Base-by-base conservation (phyloP, 2,888 invertebrate genomes). In the Pteria penguin region DNA sequence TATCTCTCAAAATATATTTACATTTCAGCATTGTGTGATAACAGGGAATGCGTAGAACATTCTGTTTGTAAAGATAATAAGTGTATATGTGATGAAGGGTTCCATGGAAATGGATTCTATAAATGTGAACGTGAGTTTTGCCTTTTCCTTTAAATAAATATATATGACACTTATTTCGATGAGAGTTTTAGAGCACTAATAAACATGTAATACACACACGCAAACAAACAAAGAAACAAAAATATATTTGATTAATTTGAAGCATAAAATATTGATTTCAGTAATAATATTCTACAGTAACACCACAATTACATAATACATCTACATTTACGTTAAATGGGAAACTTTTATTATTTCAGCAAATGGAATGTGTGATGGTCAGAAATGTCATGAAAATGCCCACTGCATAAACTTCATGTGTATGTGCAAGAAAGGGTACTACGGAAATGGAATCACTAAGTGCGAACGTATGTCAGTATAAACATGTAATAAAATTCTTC, bases 321-420 rank as follows among this genome's bases (percentile, higher is more conserved):
- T n/a, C n/a, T n/a, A n/a, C n/a, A n/a, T n/a, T n/a, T n/a, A n/a
- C n/a, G n/a, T n/a, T n/a, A 22, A 60, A 60, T 22, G 52, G 61
- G 14, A 62, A 52, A 24, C 27, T 61, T 8, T 62, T 54, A 29
- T 54, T 1, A 32, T 62, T 74, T 62, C 57, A 74, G 74, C 68
- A 4, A 18, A 61, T 29, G 74, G 74, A 45, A 67, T 74, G 24
- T 74, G 74, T 33, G 65, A 74, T 67, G 74, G 68, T 27, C 29
- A 62, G 55, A 74, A 68, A 33, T 74, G 74, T 74, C 65, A 65
- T 33, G 32, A 33, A 18, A 61, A 74, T 54, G 68, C 74, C 2
- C 45, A 74, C 31, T 74, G 74, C 68, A 31, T 62, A 2, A 74
- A 74, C 29, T 68, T 68, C 32, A 67, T 65, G 58, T 74, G 74